Base-by-base conservation (phyloP, 2,797 vertebrate genomes). In the Alauda arvensis region DNA sequence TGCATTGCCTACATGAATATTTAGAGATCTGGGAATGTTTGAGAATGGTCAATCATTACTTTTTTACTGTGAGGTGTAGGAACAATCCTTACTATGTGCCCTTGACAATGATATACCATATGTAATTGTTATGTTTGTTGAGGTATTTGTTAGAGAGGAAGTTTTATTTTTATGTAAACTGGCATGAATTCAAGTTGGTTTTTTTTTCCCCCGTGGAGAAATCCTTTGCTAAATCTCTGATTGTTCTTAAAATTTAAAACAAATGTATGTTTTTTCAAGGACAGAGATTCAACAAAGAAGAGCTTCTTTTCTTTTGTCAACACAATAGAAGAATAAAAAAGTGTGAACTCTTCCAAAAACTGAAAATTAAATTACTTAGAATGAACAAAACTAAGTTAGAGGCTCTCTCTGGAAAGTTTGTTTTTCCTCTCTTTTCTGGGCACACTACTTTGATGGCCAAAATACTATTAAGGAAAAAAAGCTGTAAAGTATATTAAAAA, bases 111-210 rank as follows among this genome's bases (percentile, higher is more conserved):
- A 76, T 75, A 57, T 21, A 45, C 48, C 87, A 79, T 87, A 61
- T 89, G 76, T 87, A 94, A 83, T 63, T 80, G 43, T 95, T 95
- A 90, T 70, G 45, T 89, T 81, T 52, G 25, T 33, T 91, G 85
- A 96, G 69, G 61, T 93, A 83, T 93, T 94, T 94, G 34, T 91
- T 92, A 92, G 85, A 94, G 91, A 92, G 71, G 63, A 91, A 95
- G 94, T 95, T 77, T 90, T 62, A 91, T 91, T 95, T 96, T 95
- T 92, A 90, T 94, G 59, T 85, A 87, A 93, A 92, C 63, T 95
- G 94, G 80, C 84, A 78, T 16, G 59, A 48, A 31, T 68, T 87
- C 92, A 25, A 59, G 37, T n/a, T n/a, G 37, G 34, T 8, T 37
- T 16, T 76, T 82, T 88, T 91, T 89, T 91, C 61, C 40, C 42